Evolutionary conservation across 2,888 invertebrate genomes (phyloP).

Genomic region (Lithophane leautieri): DNA sequence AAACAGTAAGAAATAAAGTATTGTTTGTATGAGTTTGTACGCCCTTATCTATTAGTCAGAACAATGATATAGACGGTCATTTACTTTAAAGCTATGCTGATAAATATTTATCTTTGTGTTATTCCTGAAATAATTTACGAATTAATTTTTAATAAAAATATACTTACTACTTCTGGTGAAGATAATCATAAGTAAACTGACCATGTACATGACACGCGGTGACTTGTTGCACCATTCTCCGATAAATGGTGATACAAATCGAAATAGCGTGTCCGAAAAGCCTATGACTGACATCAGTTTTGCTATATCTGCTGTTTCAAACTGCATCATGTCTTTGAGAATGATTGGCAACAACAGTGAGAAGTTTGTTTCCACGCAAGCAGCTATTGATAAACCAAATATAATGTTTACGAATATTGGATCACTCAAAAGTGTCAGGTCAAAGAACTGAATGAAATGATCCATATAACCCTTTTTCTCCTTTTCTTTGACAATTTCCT

Average conservation of each 20-base stretch:
- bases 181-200: constrained; percentile 91
- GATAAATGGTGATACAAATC: constrained; percentile 92
- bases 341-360: constrained; percentile 92
- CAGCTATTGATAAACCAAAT: constrained; percentile 92
- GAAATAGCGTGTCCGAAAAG: constrained; percentile 90
- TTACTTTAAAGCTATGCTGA: constrained; percentile 35
- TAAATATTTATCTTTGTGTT: constrained; percentile 5
- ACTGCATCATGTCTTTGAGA: constrained; percentile 91
- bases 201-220: constrained; percentile 92
- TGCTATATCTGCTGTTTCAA: constrained; percentile 91
- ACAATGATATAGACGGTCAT: constrained; percentile 40
- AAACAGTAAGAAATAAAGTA: constrained; percentile 23
- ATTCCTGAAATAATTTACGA: constrained; percentile 1
- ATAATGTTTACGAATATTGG: constrained; percentile 92
- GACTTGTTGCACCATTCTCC: constrained; percentile 91
- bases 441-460: constrained; percentile 90
- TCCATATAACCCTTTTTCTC: constrained; percentile 70
- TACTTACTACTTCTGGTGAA: constrained; percentile 92
- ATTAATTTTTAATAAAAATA: neutral
- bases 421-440: constrained; percentile 92
- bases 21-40: constrained; percentile 18
- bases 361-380: constrained; percentile 93
- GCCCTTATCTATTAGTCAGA: constrained; percentile 26
- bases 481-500: constrained; percentile 62
- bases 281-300: constrained; percentile 92